phyloP scores from a whole-genome alignment of 2,113 vertebrate species.

The Physeter macrocephalus region DNA sequence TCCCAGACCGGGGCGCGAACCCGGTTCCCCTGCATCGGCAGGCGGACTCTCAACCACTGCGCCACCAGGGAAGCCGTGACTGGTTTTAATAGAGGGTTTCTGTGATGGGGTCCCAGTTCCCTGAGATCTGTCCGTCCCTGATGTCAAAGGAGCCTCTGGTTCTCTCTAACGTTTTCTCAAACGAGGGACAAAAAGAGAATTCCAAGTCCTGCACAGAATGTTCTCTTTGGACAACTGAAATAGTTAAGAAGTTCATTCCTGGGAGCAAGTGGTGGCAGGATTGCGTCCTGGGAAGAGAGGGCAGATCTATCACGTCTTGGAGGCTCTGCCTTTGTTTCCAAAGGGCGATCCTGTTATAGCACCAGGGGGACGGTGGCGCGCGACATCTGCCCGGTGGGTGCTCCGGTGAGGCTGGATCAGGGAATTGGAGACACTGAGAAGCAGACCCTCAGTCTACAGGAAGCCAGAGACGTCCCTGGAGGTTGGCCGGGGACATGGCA shows the following conservation, averaged over 20 bases:
- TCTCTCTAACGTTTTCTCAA: neutral
- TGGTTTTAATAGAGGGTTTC: neutral
- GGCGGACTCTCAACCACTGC: no score
- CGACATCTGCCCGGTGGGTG: fast-evolving
- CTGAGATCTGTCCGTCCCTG: neutral
- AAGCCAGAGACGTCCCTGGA: neutral
- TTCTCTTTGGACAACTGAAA: neutral
- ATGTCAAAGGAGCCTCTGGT: neutral
- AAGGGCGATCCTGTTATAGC: neutral
- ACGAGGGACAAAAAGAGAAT: neutral
- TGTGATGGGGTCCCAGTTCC: neutral
- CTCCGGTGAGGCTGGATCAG: neutral
- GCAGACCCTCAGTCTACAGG: neutral
- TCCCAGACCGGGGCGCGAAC: no score
- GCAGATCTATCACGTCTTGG: no score
- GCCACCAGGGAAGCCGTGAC: no score
- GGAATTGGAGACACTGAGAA: neutral
- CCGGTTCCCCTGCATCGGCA: no score
- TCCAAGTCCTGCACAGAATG: neutral
- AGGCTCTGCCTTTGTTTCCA: neutral
- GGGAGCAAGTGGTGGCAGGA: neutral
- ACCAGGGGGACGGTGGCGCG: no score
- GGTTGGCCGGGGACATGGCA: fast-evolving
- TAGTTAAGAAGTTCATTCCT: neutral
- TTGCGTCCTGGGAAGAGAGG: neutral